These are phyloP conservation scores for Lycodopsis pacificus DNA, from an alignment of 2,797 vertebrate species.

Conservation along the genomic window DNA sequence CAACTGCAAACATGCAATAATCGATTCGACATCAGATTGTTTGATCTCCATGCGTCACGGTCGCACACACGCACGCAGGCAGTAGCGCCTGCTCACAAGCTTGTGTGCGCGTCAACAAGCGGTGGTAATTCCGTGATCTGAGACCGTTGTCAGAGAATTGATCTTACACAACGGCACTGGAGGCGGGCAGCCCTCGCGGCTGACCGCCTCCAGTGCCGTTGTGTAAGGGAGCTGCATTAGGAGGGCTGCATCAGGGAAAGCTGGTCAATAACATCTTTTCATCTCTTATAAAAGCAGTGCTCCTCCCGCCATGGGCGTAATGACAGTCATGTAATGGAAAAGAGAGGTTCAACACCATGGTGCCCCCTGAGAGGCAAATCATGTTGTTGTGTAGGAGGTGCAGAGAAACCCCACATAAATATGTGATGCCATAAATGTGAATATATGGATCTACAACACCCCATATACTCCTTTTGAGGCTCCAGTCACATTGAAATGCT, in stretches of 20 bases:
- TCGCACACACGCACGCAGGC: neutral
- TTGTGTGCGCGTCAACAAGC: constrained; percentile 34
- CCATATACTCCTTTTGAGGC: constrained; percentile 5
- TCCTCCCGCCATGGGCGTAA: constrained; percentile 37
- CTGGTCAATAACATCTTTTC: constrained; percentile 47
- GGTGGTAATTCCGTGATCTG: constrained; percentile 30
- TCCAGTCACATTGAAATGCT: neutral
- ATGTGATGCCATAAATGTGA: constrained; percentile 16
- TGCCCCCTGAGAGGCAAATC: constrained; percentile 39
- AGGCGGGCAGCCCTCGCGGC: no score
- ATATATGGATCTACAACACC: constrained; percentile 15
- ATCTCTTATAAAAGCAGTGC: constrained; percentile 40
- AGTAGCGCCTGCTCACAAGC: constrained; percentile 2
- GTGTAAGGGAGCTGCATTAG: constrained; percentile 15
- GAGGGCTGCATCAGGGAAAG: constrained; percentile 36
- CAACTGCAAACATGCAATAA: neutral
- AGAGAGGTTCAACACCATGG: constrained; percentile 15
- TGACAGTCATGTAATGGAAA: constrained; percentile 30
- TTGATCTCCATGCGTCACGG: constrained; percentile 7
- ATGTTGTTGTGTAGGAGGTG: constrained; percentile 40
- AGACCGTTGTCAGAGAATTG: no score
- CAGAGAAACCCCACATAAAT: constrained; percentile 13
- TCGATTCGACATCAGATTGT: constrained; percentile 27
- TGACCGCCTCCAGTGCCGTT: constrained; percentile 17
- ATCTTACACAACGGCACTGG: no score